Evolutionary conservation across 2,113 vertebrate genomes (phyloP), one percentile per base, ranked within the genome.

Genomic region (Trogon surrucura): DNA sequence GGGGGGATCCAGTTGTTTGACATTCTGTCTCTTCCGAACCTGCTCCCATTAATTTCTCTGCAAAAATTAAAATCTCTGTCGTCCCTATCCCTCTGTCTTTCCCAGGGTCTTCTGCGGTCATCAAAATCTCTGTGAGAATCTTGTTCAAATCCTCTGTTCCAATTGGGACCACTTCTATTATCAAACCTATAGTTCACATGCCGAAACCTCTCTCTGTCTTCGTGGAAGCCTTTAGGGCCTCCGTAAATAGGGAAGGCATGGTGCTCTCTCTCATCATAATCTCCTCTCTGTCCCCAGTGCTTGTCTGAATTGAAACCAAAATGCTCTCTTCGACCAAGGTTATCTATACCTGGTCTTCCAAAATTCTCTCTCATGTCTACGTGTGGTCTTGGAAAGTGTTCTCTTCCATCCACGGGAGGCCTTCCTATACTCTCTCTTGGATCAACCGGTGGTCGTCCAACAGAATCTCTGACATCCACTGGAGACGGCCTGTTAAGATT

Each of bases 21-120:
- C 90, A 99, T 98, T 91, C 98, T 98, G 80, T 98, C 98, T 95
- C 99, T 98, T 92, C 98, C 98, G 97, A 98, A 98, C 72, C 98
- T 98, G 97, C 97, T 99, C 45, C 99, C 99, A 47, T 99, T 99
- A 88, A 99, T 97, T 95, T 99, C 99, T 97, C 99, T 98, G 95
- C 99, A 98, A 97, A 99, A 99, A 98, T 99, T 99, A 97, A 99
- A 98, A 98, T 99, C 99, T 98, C 99, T 98, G 97, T 99, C 99
- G 94, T 99, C 99, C 79, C 99, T 98, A 95, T 98, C 98, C 97
- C 99, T 98, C 80, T 99, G 99, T 85, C 99, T 99, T 94, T 99
- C 99, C 99, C 99, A 99, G 36, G 98, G 99, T 85, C 99, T 98
- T 94, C 99, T 98, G 72, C 99, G 98, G 65, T 99, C 99, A 97